Evolutionary conservation across 2,888 invertebrate species (phyloP), one percentile per base, ranked within the genome.

Genomic region (Polydrusus cervinus): DNA sequence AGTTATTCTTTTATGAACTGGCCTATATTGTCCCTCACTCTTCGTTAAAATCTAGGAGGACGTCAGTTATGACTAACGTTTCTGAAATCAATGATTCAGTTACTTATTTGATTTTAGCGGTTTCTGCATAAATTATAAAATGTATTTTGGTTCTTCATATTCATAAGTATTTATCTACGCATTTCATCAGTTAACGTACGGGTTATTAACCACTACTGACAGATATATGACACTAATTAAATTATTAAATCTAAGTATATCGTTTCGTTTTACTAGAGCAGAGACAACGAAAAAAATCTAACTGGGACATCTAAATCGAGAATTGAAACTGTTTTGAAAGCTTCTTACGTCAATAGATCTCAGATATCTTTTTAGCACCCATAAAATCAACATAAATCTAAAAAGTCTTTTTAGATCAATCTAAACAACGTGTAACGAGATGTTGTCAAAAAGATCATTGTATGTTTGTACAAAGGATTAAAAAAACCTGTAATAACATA

Each of bases 241-340:
- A 60, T 60, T 60, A 60, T 18, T 16, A 60, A 14, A 38, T 18
- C 8, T 38, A 38, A 16, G 11, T 38, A 60, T 30, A 11, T 16
- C 57, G 14, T 16, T 60, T 60, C 38, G 14, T 60, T 40, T 60
- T 38, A 60, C 57, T 18, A 25, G 57, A 60, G 57, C 57, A 38
- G 16, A 60, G 65, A 71, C 71, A 71, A 57, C 65, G 51, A 71
- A 71, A 65, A 34, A 71, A 62, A 51, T 40, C 40, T 38, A 71
- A 65, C 38, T 65, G 64, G 71, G 71, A 61, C 71, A 55, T 30
- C 65, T 65, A 65, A 65, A 71, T 71, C 45, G 57, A 55, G 57
- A 61, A 67, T 40, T 53, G 53, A 67, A 67, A 10, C 18, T 38
- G 40, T 67, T 67, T 67, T 53, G 67, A 67, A 67, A 67, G 40